Base-by-base conservation (phyloP, 2,797 vertebrate genomes). In the Sebastes diaconus region DNA sequence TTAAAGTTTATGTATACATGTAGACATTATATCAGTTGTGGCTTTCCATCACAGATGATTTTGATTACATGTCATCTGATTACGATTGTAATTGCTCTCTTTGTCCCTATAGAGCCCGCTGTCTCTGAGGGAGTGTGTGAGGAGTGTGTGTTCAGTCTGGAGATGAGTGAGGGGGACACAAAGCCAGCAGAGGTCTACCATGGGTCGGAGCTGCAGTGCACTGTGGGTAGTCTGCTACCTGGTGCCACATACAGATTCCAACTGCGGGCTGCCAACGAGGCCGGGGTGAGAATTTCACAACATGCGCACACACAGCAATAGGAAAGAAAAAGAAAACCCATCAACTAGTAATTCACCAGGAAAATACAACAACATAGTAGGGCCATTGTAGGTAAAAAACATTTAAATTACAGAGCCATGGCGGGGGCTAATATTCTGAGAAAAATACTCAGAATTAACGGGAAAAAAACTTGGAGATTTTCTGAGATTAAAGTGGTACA, bases 201-300 rank as follows among this genome's bases (percentile, higher is more conserved):
- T 0, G 98, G 98, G 24, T 92, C 95, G 0, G 96, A 96, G 75
- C 95, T 98, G 73, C 96, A 99, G 83, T 99, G 98, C 91, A 98
- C 97, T 0, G 94, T 99, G 4, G 92, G 96, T 74, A 97, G 95
- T 86, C 96, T 99, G 75, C 96, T 99, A 2, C 98, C 98, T 0
- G 98, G 98, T 22, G 97, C 97, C 6, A 95, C 95, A 0, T 99
- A 99, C 70, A 86, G 88, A 64, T 99, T 99, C 95, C 70, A 96
- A 73, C 96, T 99, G 92, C 91, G 97, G 50, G 98, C 98, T 6
- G 79, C 96, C 89, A 99, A 99, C 11, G 97, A 98, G 0, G 97
- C 97, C 1, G 98, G 98, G 97, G 98, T 99, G 93, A 93, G 96
- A 95, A 65, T 57, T 34, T 27, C n/a, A 46, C 32, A 24, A 46